Evolutionary conservation across 2,797 vertebrate species (phyloP), one percentile per base, ranked within the genome.

Genomic region (Cephalopachus bancanus): DNA sequence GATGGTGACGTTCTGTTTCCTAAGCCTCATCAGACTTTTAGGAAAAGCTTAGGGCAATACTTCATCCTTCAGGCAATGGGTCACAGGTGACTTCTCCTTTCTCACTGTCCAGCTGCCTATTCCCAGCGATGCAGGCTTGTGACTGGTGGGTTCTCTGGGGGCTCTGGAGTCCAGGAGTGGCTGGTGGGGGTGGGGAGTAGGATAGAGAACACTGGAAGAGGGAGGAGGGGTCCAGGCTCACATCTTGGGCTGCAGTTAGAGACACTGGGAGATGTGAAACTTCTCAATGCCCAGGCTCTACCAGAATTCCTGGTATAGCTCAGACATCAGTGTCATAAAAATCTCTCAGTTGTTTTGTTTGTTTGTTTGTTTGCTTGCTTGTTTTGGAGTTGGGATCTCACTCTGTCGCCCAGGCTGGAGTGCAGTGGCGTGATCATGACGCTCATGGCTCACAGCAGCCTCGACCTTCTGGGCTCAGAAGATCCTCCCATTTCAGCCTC

Each of bases 61-160:
- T 4, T 19, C 0, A 30, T 30, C 69, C 44, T 10, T 30, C 24
- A 8, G 76, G 59, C 15, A 16, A 2, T 5, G 16, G 1, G 8
- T 51, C 60, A 57, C 3, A 3, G 0, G 0, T 0, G 1, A 6
- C n/a, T 20, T 5, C 12, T 16, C 5, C 12, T 16, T 44, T n/a
- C 57, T 57, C 15, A 1, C 15, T 19, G 44, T 49, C 5, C 2
- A 0, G 12, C 8, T 33, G 20, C 30, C 51, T 24, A 11, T 10
- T 44, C 26, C 71, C 6, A 4, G 64, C 5, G 37, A 30, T 1
- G 17, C 14, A 37, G 10, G 51, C n/a, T 74, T 44, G 16, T 22
- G 44, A 65, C n/a, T 0, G 15, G 55, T 19, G 28, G n/a, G 71
- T 4, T 91, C 22, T 28, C 64, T 26, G 72, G 16, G 62, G 9